A percentile compares a stretch with the other conserved stretches of the same genome.
Evolutionary conservation across 2,113 vertebrate species (phyloP).

Genomic region (Stigmatopora argus): DNA sequence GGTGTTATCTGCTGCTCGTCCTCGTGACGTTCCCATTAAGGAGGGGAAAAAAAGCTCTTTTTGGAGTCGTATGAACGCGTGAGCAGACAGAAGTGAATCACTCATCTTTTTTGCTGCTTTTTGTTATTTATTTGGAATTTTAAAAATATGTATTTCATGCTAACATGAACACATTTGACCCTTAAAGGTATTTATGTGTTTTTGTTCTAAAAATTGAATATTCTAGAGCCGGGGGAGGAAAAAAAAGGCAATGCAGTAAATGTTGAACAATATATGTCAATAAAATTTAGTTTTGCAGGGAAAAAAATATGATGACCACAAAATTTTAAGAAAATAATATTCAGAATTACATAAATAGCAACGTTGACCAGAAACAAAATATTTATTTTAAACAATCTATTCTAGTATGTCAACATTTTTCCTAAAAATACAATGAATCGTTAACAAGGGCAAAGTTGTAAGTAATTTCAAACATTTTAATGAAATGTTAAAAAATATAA

Average conservation of each 20-base stretch:
- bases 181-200: too few relatives aligned
- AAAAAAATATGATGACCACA: not conserved
- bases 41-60: constrained; percentile 48
- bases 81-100: constrained; percentile 44
- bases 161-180: too few relatives aligned
- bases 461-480: too few relatives aligned
- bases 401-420: too few relatives aligned
- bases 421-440: too few relatives aligned
- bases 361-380: too few relatives aligned
- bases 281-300: not conserved
- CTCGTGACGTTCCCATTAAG: not conserved
- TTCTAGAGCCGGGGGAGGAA: not conserved
- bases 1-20: constrained; percentile 33
- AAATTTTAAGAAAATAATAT: too few relatives aligned
- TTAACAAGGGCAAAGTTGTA: too few relatives aligned
- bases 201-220: not conserved
- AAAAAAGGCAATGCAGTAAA: not conserved
- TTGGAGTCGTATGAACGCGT: constrained; percentile 35
- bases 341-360: too few relatives aligned
- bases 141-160: not conserved
- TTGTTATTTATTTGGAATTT: too few relatives aligned
- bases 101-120: constrained; percentile 18
- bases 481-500: too few relatives aligned
- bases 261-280: not conserved
- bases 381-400: too few relatives aligned